A percentile compares a stretch with the other conserved stretches of the same genome.
These are phyloP conservation scores for Scotopteryx bipunctaria DNA, from an alignment of 2,888 invertebrate species.

Conservation along the genomic window DNA sequence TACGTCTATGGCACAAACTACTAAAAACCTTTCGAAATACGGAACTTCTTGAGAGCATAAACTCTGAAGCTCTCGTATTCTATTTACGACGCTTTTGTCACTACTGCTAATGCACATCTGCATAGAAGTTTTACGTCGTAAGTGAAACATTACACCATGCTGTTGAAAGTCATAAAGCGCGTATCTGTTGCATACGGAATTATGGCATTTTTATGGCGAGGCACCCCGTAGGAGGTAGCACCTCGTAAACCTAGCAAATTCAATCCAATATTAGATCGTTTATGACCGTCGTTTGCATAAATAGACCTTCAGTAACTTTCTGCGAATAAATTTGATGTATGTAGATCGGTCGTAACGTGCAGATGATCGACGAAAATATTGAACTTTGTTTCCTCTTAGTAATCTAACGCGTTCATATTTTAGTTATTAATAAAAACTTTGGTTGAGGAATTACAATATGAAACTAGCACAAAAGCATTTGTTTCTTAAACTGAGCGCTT, in stretches of 20 bases:
- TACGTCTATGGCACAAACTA: conserved; percentile 14
- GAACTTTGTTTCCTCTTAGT: background rate
- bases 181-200: conserved; percentile 71
- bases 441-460: background rate
- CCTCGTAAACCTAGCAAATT: conserved; percentile 71
- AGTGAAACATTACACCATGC: conserved; percentile 31
- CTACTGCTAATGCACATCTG: conserved; percentile 41
- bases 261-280: conserved; percentile 66
- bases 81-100: conserved; percentile 25
- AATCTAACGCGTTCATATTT: too few species aligned
- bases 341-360: background rate
- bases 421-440: too few species aligned
- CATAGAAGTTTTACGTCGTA: conserved; percentile 40
- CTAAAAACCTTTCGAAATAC: conserved; percentile 23
- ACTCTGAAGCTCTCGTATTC: conserved; percentile 20
- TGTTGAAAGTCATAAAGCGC: conserved; percentile 42
- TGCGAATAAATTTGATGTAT: conserved; percentile 3
- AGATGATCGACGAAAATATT: background rate
- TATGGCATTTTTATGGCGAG: conserved; percentile 67
- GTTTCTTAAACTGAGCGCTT: background rate
- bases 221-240: conserved; percentile 55
- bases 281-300: conserved; percentile 60
- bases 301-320: conserved; percentile 35
- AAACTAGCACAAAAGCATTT: background rate
- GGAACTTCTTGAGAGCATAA: conserved; percentile 11